A percentile compares a stretch with the other conserved stretches of the same genome.
Conservation (phyloP, 2,113 vertebrate species). For the Anhinga rufa region DNA sequence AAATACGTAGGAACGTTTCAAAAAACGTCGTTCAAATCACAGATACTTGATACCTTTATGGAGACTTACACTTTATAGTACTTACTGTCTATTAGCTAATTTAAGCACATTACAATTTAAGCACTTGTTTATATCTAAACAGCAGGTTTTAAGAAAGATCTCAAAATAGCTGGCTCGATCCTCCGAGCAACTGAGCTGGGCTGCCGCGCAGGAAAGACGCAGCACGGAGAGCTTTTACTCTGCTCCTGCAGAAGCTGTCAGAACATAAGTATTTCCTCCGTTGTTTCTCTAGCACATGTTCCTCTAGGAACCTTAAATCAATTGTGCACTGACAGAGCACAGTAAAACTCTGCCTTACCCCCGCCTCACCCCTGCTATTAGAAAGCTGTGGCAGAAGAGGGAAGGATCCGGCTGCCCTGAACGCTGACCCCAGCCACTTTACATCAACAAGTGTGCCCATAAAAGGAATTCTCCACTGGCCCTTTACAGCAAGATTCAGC, state of each 20-base stretch:
- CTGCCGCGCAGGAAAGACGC: not conserved
- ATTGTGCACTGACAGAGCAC: not conserved
- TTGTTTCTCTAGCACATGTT: not conserved
- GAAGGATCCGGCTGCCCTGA: not conserved
- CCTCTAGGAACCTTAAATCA: slow-evolving; percentile 39
- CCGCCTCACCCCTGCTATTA: not conserved
- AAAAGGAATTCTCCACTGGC: slow-evolving; percentile 2
- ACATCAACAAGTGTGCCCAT: not conserved
- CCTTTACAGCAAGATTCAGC: not conserved
- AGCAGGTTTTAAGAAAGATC: not conserved
- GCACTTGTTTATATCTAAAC: not conserved
- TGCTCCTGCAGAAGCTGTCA: slow-evolving; percentile 17
- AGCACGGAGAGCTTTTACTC: not conserved
- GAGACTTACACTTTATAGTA: not conserved
- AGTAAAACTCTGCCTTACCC: not conserved
- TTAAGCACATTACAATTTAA: not conserved
- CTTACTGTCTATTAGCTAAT: not conserved
- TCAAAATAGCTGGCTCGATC: not conserved
- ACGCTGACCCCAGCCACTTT: not conserved
- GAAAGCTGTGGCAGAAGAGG: not conserved
- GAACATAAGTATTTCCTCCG: not conserved
- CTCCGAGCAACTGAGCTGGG: not conserved
- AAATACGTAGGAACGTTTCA: not conserved
- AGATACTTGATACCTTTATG: not conserved
- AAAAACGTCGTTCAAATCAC: not conserved